Base-by-base conservation (phyloP, 2,888 invertebrate species). In the Diplolepis rosae region DNA sequence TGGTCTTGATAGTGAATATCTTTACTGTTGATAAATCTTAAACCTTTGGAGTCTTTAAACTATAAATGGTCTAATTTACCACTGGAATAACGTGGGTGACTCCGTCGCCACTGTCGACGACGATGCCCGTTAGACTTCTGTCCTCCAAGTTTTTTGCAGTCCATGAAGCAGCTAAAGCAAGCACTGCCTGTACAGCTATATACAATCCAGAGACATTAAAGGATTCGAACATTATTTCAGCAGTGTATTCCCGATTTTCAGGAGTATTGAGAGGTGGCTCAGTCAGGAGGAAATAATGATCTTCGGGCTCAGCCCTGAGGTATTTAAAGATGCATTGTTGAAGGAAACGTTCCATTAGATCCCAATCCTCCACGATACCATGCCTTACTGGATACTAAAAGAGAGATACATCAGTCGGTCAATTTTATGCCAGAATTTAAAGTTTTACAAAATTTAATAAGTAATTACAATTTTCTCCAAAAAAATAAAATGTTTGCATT, bases 201-300 rank as follows among this genome's bases (percentile, higher is more conserved):
- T 99, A 99, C 79, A 99, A 91, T 30, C 99, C 99, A 79, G 99
- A 99, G 77, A 99, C 99, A 90, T 99, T 99, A 90, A 99, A 99
- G 30, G 99, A 98, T 90, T 99, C 99, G 89, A 99, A 99, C 99
- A 99, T 99, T 81, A 99, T 99, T 92, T 99, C 99, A 7, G 96
- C 96, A 74, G 95, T 94, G 84, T 96, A 97, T 90, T 96, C 96
- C 70, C 99, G 92, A 89, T 99, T 99, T 90, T 99, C 99, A 0
- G 99, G 99, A 0, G 99, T 99, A 89, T 99, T 99, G 75, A 99
- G 90, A 13, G 99, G 99, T 15, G 99, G 99, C 89, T 99, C 99
- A 1, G 99, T 99, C 78, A 99, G 91, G 73, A 99, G 90, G 89
- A 99, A 99, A 89, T 98, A 97, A 90, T 99, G 99, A 90, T 99